These are phyloP conservation scores for Kryptopterus vitreolus DNA, from an alignment of 2,797 vertebrate species.

Conservation along the genomic window DNA sequence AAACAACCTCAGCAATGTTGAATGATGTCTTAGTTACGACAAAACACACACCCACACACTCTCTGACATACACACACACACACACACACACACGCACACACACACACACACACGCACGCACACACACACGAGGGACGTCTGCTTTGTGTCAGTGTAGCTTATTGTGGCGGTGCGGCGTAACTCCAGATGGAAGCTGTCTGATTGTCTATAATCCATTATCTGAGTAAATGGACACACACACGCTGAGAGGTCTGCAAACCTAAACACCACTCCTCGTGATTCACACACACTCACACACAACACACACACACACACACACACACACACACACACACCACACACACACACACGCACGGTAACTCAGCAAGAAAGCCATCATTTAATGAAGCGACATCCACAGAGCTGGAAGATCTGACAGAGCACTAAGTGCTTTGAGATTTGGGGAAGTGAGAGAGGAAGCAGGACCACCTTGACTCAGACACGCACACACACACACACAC, in stretches of 20 bases:
- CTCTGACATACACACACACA: too few relatives aligned
- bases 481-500: neutral
- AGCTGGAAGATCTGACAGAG: constrained; percentile 9
- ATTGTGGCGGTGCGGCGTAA: constrained; percentile 32
- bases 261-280: constrained; percentile 49
- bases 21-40: constrained; percentile 13
- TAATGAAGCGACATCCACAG: constrained; percentile 1
- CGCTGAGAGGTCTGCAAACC: constrained; percentile 49
- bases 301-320: constrained; percentile 15
- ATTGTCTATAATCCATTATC: constrained; percentile 62
- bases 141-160: constrained; percentile 51
- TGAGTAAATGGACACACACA: constrained; percentile 46
- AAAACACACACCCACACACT: too few relatives aligned
- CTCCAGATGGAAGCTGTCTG: constrained; percentile 56
- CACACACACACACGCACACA: constrained; percentile 26
- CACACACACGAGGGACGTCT: constrained; percentile 38
- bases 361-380: constrained; percentile 9
- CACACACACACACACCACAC: constrained; percentile 26
- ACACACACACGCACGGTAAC: neutral
- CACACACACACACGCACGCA: constrained; percentile 36
- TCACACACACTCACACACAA: constrained; percentile 15
- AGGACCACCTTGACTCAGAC: constrained; percentile 21
- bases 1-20: neutral
- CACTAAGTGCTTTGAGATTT: constrained; percentile 27
- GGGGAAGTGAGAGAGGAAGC: constrained; percentile 20